Conservation (phyloP, 2,797 vertebrate genomes). For the Sebastes oblongus region DNA sequence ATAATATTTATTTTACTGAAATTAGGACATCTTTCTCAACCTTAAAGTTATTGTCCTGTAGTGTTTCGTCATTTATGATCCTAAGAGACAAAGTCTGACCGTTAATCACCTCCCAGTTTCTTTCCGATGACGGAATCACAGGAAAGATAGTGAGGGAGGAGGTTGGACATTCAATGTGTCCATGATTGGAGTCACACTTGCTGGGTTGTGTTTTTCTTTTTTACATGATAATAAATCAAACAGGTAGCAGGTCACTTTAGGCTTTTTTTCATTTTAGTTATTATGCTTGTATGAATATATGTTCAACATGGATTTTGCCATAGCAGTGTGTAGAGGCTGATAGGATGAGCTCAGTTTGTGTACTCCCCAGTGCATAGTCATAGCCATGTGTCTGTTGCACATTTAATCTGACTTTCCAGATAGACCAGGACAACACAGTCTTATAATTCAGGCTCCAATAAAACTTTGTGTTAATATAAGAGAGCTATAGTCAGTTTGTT, state of each 20-base stretch:
- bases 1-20: not conserved
- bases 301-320: not conserved
- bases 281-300: not conserved
- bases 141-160: not conserved
- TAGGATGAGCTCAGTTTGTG: not conserved
- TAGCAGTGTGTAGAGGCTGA: not conserved
- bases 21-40: not conserved
- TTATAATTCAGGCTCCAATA: not conserved
- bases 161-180: not conserved
- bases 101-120: constrained; percentile 5
- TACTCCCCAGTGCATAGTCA: not conserved
- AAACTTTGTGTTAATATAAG: not conserved
- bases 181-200: not conserved
- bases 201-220: not conserved
- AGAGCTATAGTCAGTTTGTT: not conserved
- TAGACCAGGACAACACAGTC: not conserved
- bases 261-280: not conserved
- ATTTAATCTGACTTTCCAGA: not conserved
- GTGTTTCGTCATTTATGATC: constrained; percentile 16
- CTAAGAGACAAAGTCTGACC: constrained; percentile 38
- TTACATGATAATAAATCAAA: not conserved
- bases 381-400: not conserved
- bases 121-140: not conserved
- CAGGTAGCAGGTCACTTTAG: not conserved
- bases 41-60: not conserved